Percentiles rank a stretch among this genome's conserved stretches.
These are phyloP conservation scores for Sitta carolinensis DNA, from an alignment of 2,797 vertebrate genomes.

Conservation along the genomic window DNA sequence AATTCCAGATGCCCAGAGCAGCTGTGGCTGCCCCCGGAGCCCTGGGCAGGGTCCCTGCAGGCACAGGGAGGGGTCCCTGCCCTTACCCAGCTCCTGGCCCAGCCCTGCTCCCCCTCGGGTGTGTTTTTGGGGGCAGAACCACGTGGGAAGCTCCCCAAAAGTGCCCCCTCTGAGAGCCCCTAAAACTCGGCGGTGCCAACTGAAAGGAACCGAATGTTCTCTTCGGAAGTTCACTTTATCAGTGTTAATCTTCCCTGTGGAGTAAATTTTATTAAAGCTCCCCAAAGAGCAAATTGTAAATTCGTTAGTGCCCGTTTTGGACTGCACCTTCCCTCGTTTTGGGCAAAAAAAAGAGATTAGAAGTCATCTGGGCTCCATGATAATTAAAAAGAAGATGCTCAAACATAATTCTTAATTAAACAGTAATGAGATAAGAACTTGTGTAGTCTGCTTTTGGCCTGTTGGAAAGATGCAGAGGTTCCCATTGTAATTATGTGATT, in stretches of 20 bases:
- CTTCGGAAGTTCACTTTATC: conserved; percentile 60
- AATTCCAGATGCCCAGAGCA: neutral
- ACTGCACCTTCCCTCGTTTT: conserved; percentile 36
- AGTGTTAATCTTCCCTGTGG: conserved; percentile 48
- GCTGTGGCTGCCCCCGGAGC: neutral
- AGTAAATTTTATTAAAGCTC: conserved; percentile 69
- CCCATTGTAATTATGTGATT: conserved; percentile 83
- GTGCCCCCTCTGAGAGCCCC: neutral
- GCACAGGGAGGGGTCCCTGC: neutral
- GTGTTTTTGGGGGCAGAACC: neutral
- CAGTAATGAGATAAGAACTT: conserved; percentile 87
- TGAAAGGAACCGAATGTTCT: conserved; percentile 67
- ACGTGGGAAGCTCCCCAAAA: rapidly evolving
- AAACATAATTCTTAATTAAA: conserved; percentile 93
- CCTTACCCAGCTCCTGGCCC: neutral
- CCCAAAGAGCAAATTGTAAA: conserved; percentile 71
- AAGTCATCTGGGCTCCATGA: conserved; percentile 78
- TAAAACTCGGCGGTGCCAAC: neutral
- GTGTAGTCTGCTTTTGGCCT: conserved; percentile 73
- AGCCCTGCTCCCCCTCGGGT: rapidly evolving
- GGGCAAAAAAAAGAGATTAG: conserved; percentile 70
- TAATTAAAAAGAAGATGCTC: conserved; percentile 88
- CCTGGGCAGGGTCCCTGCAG: neutral
- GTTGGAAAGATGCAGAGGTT: conserved; percentile 65
- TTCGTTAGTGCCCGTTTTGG: conserved; percentile 71